Conservation (phyloP, 2,888 invertebrate species). For the Latrodectus hesperus region DNA sequence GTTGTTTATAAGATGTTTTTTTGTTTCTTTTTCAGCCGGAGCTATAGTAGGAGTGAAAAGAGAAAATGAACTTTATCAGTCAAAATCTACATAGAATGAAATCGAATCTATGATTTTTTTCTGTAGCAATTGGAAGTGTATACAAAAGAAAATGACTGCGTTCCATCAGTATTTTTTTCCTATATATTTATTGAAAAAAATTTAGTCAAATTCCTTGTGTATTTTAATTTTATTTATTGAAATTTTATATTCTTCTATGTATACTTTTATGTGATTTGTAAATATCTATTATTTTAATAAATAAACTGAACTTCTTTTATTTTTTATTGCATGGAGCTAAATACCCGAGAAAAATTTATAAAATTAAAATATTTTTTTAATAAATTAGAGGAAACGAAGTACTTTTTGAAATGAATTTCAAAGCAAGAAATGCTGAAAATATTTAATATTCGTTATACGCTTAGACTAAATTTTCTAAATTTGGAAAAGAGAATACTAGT, state of each 20-base stretch:
- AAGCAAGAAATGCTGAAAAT: no score
- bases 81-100: background rate
- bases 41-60: background rate
- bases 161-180: background rate
- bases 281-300: constrained; percentile 5
- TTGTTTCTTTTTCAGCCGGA: background rate
- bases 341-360: no score
- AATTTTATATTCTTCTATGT: constrained; percentile 3
- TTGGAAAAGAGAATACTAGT: no score
- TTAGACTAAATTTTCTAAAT: no score
- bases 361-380: no score
- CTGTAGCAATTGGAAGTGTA: background rate
- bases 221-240: constrained; percentile 1
- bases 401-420: no score
- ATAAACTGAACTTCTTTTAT: background rate
- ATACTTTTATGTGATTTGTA: background rate
- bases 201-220: background rate
- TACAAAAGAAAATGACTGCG: background rate
- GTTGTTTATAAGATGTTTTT: background rate
- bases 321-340: background rate
- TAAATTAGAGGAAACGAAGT: no score
- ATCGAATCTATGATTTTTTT: background rate
- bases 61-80: background rate
- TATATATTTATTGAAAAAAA: background rate
- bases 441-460: no score